Conservation (phyloP, 2,888 invertebrate genomes). For the Pharmacophagus antenor region DNA sequence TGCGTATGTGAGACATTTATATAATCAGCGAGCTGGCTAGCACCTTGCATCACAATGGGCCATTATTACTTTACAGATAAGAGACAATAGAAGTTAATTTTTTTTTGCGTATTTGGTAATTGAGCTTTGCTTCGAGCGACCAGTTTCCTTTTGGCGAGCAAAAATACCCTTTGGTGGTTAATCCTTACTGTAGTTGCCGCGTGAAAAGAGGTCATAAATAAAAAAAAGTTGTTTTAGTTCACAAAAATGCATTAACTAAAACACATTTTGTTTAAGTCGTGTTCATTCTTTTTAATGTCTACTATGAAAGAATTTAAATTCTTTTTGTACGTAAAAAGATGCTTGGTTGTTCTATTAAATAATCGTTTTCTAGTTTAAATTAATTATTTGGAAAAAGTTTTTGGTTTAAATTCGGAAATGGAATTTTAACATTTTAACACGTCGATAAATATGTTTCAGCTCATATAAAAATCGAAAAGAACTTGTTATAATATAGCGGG, state of each 20-base stretch:
- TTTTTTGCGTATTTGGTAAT: slow-evolving; percentile 6
- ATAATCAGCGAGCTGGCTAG: slow-evolving; percentile 38
- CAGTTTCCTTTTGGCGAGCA: neutral
- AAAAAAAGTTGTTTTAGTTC: neutral
- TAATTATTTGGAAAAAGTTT: no score
- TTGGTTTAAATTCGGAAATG: no score
- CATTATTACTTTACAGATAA: slow-evolving; percentile 50
- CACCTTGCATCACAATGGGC: slow-evolving; percentile 45
- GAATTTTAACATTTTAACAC: no score
- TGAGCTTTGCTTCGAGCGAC: neutral
- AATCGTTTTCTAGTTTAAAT: no score
- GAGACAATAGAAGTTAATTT: slow-evolving; percentile 33
- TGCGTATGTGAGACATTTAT: slow-evolving; percentile 57
- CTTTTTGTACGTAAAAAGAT: no score
- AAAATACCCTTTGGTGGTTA: slow-evolving; percentile 5
- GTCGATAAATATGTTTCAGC: no score
- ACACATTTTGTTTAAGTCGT: no score
- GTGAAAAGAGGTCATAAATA: slow-evolving; percentile 7
- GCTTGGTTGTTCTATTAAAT: no score
- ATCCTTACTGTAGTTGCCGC: slow-evolving; percentile 3
- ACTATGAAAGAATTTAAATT: no score
- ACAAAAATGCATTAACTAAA: slow-evolving; percentile 1
- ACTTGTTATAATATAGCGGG: no score
- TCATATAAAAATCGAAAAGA: no score
- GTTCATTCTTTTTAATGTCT: neutral